These are phyloP conservation scores for Drosophila heteroneura DNA, from an alignment of 2,888 invertebrate species.

Conservation along the genomic window DNA sequence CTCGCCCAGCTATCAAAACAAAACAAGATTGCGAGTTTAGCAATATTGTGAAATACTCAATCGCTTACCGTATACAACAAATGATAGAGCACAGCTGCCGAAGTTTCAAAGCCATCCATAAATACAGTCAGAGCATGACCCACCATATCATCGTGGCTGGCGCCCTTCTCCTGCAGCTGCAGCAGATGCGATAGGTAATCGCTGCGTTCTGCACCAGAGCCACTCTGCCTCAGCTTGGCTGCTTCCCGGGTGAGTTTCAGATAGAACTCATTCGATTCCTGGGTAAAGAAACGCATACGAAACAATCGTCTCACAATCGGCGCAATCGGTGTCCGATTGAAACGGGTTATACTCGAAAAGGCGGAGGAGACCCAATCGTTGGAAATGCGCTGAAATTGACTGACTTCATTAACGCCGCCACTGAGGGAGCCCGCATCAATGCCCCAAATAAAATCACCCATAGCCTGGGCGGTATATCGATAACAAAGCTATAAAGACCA, in stretches of 20 bases:
- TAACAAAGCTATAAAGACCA: conserved; percentile 66
- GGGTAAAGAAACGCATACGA: conserved; percentile 70
- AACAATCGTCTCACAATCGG: conserved; percentile 49
- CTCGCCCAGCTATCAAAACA: conserved; percentile 66
- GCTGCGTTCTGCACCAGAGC: conserved; percentile 50
- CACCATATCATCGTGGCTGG: conserved; percentile 72
- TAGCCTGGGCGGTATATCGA: conserved; percentile 73
- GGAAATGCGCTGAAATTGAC: conserved; percentile 52
- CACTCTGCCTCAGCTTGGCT: conserved; percentile 55
- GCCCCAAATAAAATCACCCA: conserved; percentile 82
- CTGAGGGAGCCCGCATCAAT: conserved; percentile 75
- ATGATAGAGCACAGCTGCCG: conserved; percentile 72
- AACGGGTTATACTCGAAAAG: conserved; percentile 46
- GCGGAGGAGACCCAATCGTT: conserved; percentile 42
- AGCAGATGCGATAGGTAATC: conserved; percentile 82
- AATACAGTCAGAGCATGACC: conserved; percentile 78
- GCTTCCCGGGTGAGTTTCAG: conserved; percentile 74
- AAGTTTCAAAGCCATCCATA: conserved; percentile 83
- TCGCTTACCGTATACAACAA: conserved; percentile 61
- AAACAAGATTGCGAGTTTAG: background rate
- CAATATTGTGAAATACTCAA: background rate
- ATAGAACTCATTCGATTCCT: conserved; percentile 87
- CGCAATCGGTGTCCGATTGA: conserved; percentile 59
- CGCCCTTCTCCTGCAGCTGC: conserved; percentile 73
- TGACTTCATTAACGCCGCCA: conserved; percentile 33